Evolutionary conservation across 2,888 invertebrate species (phyloP).

Genomic region (Sphaeridia pumilis): DNA sequence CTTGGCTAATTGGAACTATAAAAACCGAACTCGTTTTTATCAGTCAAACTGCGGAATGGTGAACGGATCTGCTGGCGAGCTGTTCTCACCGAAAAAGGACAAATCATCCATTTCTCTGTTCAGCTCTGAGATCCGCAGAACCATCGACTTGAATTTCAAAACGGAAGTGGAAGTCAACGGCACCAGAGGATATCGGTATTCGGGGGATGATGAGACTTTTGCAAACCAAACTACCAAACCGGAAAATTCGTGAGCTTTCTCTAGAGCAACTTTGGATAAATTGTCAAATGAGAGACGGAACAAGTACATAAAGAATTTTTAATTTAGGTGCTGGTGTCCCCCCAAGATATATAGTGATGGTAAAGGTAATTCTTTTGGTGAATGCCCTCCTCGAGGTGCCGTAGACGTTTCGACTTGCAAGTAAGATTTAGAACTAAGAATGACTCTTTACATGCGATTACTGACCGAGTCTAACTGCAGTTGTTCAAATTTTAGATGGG

Average conservation of each 20-base stretch:
- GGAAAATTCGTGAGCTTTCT: constrained; percentile 40
- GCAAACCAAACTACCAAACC: constrained; percentile 56
- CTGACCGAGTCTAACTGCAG: constrained; percentile 6
- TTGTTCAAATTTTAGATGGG: constrained; percentile 42
- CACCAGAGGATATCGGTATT: constrained; percentile 51
- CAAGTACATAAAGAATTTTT: background rate
- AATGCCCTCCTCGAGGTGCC: constrained; percentile 45
- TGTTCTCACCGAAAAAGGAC: constrained; percentile 55
- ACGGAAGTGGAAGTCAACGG: constrained; percentile 46
- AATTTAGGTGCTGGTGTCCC: constrained; percentile 52
- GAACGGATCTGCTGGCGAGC: constrained; percentile 66
- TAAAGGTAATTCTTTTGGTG: constrained; percentile 35
- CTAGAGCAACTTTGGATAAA: too few relatives aligned
- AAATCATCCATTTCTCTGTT: constrained; percentile 53
- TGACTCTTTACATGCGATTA: too few relatives aligned
- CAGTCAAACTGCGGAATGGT: constrained; percentile 53
- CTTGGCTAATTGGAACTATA: constrained; percentile 59
- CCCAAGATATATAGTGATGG: too few relatives aligned
- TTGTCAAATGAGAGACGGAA: too few relatives aligned
- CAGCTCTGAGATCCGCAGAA: constrained; percentile 59
- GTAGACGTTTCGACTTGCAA: constrained; percentile 59
- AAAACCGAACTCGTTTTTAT: constrained; percentile 48
- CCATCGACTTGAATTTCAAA: constrained; percentile 50
- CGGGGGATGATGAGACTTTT: constrained; percentile 52
- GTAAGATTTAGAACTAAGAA: too few relatives aligned